Conservation (phyloP, 1,140 invertebrate genomes). For the Neocloeon triangulifer region DNA sequence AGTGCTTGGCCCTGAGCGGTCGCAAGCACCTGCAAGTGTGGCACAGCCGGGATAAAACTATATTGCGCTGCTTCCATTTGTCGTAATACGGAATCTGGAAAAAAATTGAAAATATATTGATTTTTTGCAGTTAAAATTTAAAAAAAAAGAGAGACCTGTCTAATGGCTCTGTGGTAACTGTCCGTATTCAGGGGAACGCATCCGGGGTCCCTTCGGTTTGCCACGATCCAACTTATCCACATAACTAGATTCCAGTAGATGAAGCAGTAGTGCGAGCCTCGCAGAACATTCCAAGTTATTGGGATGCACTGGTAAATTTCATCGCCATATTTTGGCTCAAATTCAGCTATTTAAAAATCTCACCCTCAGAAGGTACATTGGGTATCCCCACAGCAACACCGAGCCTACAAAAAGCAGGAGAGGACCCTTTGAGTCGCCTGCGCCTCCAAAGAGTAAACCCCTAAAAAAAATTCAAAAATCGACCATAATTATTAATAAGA, state of each 20-base stretch:
- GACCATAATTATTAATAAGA: no score
- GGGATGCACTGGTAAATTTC: conserved; percentile 43
- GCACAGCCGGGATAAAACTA: conserved; percentile 65
- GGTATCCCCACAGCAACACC: conserved; percentile 73
- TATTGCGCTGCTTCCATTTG: conserved; percentile 67
- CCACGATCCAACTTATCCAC: conserved; percentile 81
- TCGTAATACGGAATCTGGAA: conserved; percentile 14
- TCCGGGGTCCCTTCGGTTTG: conserved; percentile 69
- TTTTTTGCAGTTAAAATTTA: no score
- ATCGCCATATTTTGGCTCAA: no score
- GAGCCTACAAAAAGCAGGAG: conserved; percentile 65
- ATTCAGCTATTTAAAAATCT: no score
- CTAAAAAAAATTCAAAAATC: conserved; percentile 20
- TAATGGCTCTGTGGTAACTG: conserved; percentile 68
- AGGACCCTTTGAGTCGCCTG: conserved; percentile 72
- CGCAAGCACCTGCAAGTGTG: conserved; percentile 74
- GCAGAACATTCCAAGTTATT: conserved; percentile 68
- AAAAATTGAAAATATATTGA: no score
- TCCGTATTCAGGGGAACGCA: conserved; percentile 73
- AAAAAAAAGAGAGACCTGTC: no score
- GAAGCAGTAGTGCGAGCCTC: conserved; percentile 69
- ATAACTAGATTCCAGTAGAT: conserved; percentile 74
- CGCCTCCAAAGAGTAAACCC: conserved; percentile 69
- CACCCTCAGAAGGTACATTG: conserved; percentile 73
- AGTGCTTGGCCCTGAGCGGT: conserved; percentile 74